phyloP scores from a whole-genome alignment of 1,140 invertebrate species.

The Bombus consobrinus region DNA sequence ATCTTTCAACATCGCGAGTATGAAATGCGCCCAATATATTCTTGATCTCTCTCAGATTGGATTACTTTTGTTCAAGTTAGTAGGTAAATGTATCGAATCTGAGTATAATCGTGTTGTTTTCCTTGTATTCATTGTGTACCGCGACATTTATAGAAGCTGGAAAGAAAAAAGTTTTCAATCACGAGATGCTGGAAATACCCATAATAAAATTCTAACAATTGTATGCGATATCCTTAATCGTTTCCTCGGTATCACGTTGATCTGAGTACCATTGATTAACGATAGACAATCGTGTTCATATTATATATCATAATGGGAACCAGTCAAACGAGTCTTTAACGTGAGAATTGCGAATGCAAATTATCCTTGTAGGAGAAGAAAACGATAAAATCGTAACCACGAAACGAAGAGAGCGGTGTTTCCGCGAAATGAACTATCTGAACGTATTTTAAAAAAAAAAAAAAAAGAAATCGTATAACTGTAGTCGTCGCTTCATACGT shows the following conservation, averaged over 20 bases:
- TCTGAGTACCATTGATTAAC: constrained; percentile 22
- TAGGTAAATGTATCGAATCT: too few relatives aligned
- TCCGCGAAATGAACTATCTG: neutral
- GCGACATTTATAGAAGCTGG: neutral
- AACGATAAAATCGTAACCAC: neutral
- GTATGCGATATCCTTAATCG: constrained; percentile 37
- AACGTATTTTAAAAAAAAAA: neutral
- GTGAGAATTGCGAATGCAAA: constrained; percentile 9
- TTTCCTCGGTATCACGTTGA: constrained; percentile 42
- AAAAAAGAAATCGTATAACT: neutral
- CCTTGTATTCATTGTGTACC: neutral
- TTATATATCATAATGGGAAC: constrained; percentile 9
- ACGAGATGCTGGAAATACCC: constrained; percentile 46
- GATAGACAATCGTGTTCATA: constrained; percentile 5
- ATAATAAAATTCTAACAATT: constrained; percentile 7
- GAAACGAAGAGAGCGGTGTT: neutral
- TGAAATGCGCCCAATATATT: too few relatives aligned
- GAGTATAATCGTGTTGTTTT: neutral
- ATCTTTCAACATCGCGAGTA: too few relatives aligned
- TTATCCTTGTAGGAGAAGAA: constrained; percentile 16
- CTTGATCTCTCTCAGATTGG: too few relatives aligned
- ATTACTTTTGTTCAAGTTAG: too few relatives aligned
- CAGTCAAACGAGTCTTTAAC: constrained; percentile 29
- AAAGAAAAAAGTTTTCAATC: constrained; percentile 1
- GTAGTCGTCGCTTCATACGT: neutral